phyloP scores from a whole-genome alignment of 2,113 vertebrate genomes.

The Boulengeromyrus knoepffleri region DNA sequence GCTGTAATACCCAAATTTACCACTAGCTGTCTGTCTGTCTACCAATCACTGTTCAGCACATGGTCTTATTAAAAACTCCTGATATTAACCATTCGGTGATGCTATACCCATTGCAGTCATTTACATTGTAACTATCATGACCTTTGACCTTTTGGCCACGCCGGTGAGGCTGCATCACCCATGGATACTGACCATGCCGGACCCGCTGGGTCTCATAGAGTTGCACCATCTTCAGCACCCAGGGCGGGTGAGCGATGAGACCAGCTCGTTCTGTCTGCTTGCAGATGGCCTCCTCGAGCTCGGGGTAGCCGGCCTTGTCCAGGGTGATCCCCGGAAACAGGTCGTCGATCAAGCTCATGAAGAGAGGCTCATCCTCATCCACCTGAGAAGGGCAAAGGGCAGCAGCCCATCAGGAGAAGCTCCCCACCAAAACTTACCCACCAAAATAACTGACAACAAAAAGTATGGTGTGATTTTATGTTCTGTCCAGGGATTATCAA shows the following conservation, averaged over 20 bases:
- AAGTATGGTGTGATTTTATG: background rate
- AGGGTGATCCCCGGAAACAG: slow-evolving; percentile 72
- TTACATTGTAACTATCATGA: background rate
- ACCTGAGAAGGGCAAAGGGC: slow-evolving; percentile 52
- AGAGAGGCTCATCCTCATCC: slow-evolving; percentile 76
- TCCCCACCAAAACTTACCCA: background rate
- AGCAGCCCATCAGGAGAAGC: background rate
- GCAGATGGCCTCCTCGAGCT: slow-evolving; percentile 65
- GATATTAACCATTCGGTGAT: background rate
- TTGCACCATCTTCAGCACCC: slow-evolving; percentile 77
- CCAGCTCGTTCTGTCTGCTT: slow-evolving; percentile 61
- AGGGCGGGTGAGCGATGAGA: slow-evolving; percentile 68
- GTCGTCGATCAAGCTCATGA: slow-evolving; percentile 77
- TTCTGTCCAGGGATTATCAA: background rate
- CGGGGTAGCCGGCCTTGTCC: slow-evolving; percentile 72
- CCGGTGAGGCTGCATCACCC: background rate
- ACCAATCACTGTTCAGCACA: background rate
- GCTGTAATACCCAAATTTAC: background rate
- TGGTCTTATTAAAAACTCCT: background rate
- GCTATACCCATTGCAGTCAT: background rate
- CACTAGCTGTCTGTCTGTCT: background rate
- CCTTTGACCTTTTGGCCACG: background rate
- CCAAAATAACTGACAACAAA: background rate
- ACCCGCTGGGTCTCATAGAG: slow-evolving; percentile 75
- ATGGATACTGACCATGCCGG: slow-evolving; percentile 61